Conservation (phyloP, 2,797 vertebrate species). For the Rhinella marina region DNA sequence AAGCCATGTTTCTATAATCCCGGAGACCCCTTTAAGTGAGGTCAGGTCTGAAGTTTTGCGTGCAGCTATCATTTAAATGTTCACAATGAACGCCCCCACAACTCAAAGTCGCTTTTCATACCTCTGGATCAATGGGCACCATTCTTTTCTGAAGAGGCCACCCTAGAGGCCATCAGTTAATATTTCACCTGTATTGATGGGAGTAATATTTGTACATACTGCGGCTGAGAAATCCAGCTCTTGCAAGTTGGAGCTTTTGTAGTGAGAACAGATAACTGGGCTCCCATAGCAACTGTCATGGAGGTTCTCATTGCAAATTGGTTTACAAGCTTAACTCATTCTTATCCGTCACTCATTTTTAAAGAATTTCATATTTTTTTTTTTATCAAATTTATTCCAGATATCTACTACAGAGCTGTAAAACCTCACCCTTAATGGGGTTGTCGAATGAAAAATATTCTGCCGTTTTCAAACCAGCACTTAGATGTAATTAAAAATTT, state of each 20-base stretch:
- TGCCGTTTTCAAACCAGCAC: too few relatives aligned
- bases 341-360: too few relatives aligned
- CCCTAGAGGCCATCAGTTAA: neutral
- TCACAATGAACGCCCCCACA: neutral
- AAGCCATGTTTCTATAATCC: too few relatives aligned
- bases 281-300: neutral
- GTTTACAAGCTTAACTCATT: neutral
- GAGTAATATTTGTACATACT: neutral
- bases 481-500: too few relatives aligned
- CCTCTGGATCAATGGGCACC: neutral
- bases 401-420: too few relatives aligned
- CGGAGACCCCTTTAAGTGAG: too few relatives aligned
- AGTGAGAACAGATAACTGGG: neutral
- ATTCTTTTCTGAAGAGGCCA: neutral
- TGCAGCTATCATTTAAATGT: neutral
- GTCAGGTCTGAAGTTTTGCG: too few relatives aligned
- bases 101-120: neutral
- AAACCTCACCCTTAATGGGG: too few relatives aligned
- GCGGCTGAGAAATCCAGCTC: neutral
- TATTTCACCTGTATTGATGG: neutral
- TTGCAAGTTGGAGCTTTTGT: neutral
- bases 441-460: too few relatives aligned
- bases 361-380: too few relatives aligned
- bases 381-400: too few relatives aligned
- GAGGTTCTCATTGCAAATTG: neutral